Evolutionary conservation across 2,797 vertebrate genomes (phyloP).

Genomic region (Neosilurus mollespiculum): DNA sequence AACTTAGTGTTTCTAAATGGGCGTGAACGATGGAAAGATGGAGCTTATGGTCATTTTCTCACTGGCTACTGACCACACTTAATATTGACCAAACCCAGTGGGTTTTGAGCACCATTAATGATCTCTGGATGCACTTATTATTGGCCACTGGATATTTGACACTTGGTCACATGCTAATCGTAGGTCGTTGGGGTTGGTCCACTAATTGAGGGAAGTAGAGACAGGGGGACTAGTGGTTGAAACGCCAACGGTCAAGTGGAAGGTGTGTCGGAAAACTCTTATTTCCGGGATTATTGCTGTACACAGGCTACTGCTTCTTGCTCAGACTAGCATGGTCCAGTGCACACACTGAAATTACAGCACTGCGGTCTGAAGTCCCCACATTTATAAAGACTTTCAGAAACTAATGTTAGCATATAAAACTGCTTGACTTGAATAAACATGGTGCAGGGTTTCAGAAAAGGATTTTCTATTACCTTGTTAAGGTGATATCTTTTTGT

Average conservation of each 20-base stretch:
- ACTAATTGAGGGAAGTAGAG: constrained; percentile 62
- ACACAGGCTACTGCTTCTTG: constrained; percentile 36
- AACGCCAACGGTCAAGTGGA: constrained; percentile 31
- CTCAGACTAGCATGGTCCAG: constrained; percentile 2
- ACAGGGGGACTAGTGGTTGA: constrained; percentile 24
- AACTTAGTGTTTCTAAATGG: constrained; percentile 30
- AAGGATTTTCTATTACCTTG: not conserved
- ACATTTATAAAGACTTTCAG: constrained; percentile 11
- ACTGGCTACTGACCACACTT: constrained; percentile 53
- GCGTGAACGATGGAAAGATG: constrained; percentile 15
- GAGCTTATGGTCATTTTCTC: constrained; percentile 19
- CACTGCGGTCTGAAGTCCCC: not conserved
- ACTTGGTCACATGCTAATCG: constrained; percentile 51
- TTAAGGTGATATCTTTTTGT: constrained; percentile 4
- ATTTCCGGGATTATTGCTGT: constrained; percentile 32
- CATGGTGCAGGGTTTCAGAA: not conserved
- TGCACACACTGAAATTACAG: not conserved
- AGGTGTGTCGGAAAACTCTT: constrained; percentile 2
- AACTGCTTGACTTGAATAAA: constrained; percentile 28
- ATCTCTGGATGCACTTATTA: constrained; percentile 45
- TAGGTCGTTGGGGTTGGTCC: constrained; percentile 58
- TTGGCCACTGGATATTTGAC: constrained; percentile 49
- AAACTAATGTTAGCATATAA: constrained; percentile 10
- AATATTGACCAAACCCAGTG: constrained; percentile 35
- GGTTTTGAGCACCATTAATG: constrained; percentile 56